phyloP scores from a whole-genome alignment of 1,140 invertebrate species.

The Drosophila watanabei region DNA sequence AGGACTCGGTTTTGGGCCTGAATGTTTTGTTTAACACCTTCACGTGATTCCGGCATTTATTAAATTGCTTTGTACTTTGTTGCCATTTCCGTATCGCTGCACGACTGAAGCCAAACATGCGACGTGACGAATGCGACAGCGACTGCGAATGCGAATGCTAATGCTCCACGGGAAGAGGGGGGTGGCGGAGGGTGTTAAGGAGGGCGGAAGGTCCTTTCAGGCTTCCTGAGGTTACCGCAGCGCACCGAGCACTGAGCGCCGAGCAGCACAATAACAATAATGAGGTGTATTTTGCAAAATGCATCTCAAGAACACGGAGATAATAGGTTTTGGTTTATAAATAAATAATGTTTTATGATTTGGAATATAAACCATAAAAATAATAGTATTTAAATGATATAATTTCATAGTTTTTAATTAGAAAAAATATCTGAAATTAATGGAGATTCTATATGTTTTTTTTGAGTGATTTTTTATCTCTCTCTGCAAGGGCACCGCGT shows the following conservation, averaged over 20 bases:
- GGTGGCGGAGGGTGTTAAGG: too few relatives aligned
- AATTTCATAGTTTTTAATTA: not conserved
- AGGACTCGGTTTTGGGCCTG: slow-evolving; percentile 33
- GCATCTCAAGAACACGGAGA: slow-evolving; percentile 34
- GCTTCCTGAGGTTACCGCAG: slow-evolving; percentile 26
- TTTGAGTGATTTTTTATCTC: not conserved
- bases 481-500: not conserved
- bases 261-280: slow-evolving; percentile 63
- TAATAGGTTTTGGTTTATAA: not conserved
- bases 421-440: not conserved
- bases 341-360: not conserved
- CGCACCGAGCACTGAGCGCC: not conserved
- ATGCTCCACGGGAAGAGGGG: not conserved
- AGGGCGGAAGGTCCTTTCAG: not conserved
- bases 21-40: slow-evolving; percentile 83
- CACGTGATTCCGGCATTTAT: slow-evolving; percentile 84
- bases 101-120: slow-evolving; percentile 74
- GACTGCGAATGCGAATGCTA: slow-evolving; percentile 16
- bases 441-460: not conserved
- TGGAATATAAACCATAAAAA: not conserved
- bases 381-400: not conserved
- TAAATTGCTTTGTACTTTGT: slow-evolving; percentile 83
- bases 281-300: slow-evolving; percentile 74
- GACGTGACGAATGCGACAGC: slow-evolving; percentile 73
- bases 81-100: slow-evolving; percentile 77